A percentile compares a stretch with the other conserved stretches of the same genome.
Conservation (phyloP, 2,113 vertebrate genomes). For the Rhinichthys klamathensis region DNA sequence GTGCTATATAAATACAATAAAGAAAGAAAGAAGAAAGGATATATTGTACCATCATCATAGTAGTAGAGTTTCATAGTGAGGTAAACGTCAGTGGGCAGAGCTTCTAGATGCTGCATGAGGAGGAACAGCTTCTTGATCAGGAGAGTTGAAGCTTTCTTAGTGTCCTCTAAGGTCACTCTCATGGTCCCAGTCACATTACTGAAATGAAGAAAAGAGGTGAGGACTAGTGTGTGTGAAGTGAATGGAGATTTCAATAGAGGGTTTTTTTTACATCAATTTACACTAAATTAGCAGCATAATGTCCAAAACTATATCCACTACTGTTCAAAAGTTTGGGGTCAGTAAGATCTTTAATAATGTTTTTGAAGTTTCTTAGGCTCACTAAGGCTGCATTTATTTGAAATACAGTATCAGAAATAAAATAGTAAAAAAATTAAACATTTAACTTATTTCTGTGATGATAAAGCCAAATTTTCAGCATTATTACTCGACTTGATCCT, state of each 20-base stretch:
- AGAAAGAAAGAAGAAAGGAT: no score
- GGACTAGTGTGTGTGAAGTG: neutral
- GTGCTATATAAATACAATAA: no score
- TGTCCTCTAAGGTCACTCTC: constrained; percentile 76
- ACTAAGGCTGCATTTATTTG: neutral
- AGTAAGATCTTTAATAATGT: neutral
- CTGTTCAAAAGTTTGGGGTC: neutral
- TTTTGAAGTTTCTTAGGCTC: neutral
- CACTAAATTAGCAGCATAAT: neutral
- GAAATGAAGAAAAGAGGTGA: neutral
- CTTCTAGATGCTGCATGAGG: constrained; percentile 89
- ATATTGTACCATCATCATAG: constrained; percentile 85
- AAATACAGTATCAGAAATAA: neutral
- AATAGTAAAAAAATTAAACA: neutral
- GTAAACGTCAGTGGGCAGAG: constrained; percentile 83
- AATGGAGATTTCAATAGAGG: neutral
- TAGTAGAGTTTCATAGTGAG: constrained; percentile 96
- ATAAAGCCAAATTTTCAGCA: no score
- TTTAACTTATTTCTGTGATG: no score
- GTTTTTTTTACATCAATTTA: neutral
- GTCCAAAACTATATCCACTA: neutral
- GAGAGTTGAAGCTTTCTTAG: constrained; percentile 88
- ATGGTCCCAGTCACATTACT: constrained; percentile 68
- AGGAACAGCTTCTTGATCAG: constrained; percentile 92
- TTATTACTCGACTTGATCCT: no score